Base-by-base conservation (phyloP, 1,140 invertebrate genomes). In the Sycophila sp. region DNA sequence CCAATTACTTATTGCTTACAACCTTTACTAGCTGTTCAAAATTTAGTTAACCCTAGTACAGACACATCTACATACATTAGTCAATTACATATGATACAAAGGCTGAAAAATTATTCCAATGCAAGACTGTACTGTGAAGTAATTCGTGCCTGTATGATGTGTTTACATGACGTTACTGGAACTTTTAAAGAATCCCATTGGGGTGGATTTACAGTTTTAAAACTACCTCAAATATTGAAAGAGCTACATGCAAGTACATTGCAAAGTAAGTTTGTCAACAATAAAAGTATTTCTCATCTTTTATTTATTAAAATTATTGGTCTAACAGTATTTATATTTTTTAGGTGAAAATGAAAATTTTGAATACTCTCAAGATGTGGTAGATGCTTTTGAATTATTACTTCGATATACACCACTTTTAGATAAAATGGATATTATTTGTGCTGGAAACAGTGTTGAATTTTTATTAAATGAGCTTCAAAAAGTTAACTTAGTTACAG, bases 161-260 rank as follows among this genome's bases (percentile, higher is more conserved):
- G 94, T n/a, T 83, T 98, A 1, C 91, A 94, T 76, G 92, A 95
- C 82, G 91, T 91, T 1, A 91, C 92, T 56, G 92, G 92, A 73
- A 90, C 89, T 4, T 86, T 89, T 15, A 92, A 95, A 78, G 94
- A 96, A 76, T 91, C 95, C 2, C 91, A 96, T 77, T 98, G 96
- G 95, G 94, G 94, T 22, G 95, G 95, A 19, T 97, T 98, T 80
- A 95, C 93, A 11, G 97, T 97, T 82, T 87, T 98, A 0, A 97
- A 97, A 87, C 89, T 98, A 62, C 94, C 94, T 3, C 89, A 93
- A 76, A 91, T 94, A 63, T 87, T 95, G 13, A 90, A 91, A 64
- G 91, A 93, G 73, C 78, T 95, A 11, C 89, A 93, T 66, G 85
- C 85, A 4, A 81, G 88, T 58, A 88, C 87, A 63, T 64, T 83